Conservation (phyloP, 2,888 invertebrate genomes). For the Pterostichus madidus region DNA sequence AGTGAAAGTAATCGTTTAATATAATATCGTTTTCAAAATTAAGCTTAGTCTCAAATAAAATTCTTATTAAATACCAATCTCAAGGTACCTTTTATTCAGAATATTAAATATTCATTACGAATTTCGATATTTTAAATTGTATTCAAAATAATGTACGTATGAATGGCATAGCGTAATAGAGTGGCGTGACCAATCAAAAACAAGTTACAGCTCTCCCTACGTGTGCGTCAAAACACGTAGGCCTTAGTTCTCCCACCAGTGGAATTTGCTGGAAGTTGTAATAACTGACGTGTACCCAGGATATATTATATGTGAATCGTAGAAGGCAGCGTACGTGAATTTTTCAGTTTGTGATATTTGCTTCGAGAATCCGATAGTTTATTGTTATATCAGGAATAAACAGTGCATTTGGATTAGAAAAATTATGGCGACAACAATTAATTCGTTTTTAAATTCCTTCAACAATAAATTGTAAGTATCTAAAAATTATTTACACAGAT, state of each 20-base stretch:
- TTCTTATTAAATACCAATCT: too few species aligned
- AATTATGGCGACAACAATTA: conserved; percentile 82
- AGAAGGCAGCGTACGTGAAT: conserved; percentile 50
- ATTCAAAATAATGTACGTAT: not conserved
- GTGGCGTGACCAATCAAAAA: conserved; percentile 12
- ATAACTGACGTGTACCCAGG: conserved; percentile 61
- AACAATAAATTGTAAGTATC: conserved; percentile 85
- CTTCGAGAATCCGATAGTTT: conserved; percentile 30
- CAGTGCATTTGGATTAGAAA: conserved; percentile 50
- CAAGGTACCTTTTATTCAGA: not conserved
- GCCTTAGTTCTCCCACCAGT: conserved; percentile 58
- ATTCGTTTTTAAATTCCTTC: conserved; percentile 85
- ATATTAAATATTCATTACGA: not conserved
- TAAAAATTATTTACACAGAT: conserved; percentile 17
- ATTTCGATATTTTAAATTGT: not conserved
- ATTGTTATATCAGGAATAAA: conserved; percentile 57
- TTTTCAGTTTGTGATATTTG: conserved; percentile 27
- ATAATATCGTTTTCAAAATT: too few species aligned
- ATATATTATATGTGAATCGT: conserved; percentile 58
- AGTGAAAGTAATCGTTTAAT: not conserved
- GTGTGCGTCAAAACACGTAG: conserved; percentile 60
- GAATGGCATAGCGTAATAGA: conserved; percentile 33
- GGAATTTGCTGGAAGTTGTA: conserved; percentile 57
- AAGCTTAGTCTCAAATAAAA: too few species aligned
- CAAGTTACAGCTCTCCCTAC: not conserved